Percentiles rank a stretch among this genome's conserved stretches.
Evolutionary conservation across 2,113 vertebrate species (phyloP).

Genomic region (Rhinolophus sinicus): DNA sequence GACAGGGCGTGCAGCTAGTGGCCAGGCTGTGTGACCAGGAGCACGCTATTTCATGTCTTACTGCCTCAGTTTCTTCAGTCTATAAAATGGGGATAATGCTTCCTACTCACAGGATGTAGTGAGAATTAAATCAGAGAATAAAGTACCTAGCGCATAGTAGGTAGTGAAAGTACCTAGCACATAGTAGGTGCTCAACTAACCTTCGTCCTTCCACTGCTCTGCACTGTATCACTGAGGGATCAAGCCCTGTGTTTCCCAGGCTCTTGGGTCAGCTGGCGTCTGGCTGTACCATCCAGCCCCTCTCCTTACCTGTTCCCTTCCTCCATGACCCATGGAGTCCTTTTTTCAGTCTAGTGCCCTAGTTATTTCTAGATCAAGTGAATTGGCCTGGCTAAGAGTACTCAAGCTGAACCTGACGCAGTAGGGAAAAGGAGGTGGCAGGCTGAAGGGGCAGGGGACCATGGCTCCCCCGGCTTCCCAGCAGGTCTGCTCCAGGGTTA

Average conservation of each 20-base stretch:
- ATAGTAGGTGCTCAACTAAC: not conserved
- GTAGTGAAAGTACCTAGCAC: not conserved
- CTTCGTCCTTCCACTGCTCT: no score
- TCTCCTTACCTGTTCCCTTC: not conserved
- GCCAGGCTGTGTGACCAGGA: not conserved
- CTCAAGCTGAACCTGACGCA: not conserved
- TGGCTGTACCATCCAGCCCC: not conserved
- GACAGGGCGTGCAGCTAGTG: not conserved
- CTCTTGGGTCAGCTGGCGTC: not conserved
- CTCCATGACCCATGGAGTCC: not conserved
- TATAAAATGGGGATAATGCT: not conserved
- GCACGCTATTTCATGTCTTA: not conserved
- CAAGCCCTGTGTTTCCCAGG: accelerated
- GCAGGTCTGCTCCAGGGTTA: not conserved
- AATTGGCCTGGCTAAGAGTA: not conserved
- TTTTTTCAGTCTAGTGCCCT: not conserved
- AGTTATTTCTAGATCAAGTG: not conserved
- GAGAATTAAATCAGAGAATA: not conserved
- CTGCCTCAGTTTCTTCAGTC: not conserved
- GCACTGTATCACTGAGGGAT: accelerated
- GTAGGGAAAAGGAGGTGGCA: not conserved
- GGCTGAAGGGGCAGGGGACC: not conserved
- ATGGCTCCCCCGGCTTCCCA: not conserved
- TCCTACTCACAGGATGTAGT: not conserved
- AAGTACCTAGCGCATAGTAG: not conserved